Conservation (phyloP, 1,140 invertebrate species). For the Lysiphlebus fabarum region DNA sequence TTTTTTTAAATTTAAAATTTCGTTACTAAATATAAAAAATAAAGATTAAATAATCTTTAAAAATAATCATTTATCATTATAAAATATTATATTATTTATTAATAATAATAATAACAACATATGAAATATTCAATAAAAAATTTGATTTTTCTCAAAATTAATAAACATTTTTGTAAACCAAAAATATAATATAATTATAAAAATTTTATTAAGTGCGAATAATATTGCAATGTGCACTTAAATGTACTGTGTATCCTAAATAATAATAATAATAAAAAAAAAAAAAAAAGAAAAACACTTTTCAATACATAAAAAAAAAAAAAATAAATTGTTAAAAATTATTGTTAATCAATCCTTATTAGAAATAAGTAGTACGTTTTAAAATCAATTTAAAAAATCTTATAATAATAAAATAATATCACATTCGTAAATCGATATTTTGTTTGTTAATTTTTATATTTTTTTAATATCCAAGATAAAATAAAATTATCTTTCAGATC, state of each 20-base stretch:
- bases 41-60: constrained; percentile 1
- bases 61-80: constrained; percentile 2
- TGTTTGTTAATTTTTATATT: neutral
- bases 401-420: constrained; percentile 10
- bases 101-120: neutral
- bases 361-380: neutral
- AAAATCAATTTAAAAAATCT: constrained; percentile 11
- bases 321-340: too few species aligned
- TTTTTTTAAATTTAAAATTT: constrained; percentile 13
- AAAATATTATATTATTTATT: constrained; percentile 4
- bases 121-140: too few species aligned
- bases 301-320: too few species aligned
- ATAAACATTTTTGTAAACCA: too few species aligned
- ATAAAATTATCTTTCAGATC: neutral
- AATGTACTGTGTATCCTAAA: too few species aligned
- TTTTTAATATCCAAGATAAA: neutral
- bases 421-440: neutral
- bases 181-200: too few species aligned
- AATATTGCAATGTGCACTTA: too few species aligned
- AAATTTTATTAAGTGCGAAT: too few species aligned
- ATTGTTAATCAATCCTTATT: too few species aligned
- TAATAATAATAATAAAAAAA: too few species aligned
- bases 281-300: too few species aligned
- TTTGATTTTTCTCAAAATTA: too few species aligned
- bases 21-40: constrained; percentile 8